Conservation (phyloP, 2,888 invertebrate genomes). For the Phalangium opilio region DNA sequence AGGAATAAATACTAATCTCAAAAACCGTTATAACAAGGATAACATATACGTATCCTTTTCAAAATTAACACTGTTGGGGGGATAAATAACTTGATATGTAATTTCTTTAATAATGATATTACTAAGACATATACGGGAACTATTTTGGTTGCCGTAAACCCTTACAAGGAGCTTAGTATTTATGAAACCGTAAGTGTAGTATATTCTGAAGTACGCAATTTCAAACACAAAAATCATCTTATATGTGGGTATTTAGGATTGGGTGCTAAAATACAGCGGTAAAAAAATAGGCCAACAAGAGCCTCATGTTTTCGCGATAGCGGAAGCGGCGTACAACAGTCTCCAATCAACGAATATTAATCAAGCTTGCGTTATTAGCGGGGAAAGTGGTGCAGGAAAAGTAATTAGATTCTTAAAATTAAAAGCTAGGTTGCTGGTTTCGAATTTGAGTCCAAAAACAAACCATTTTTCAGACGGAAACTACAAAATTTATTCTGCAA, state of each 20-base stretch:
- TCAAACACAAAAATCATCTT: too few species aligned
- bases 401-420: conserved; percentile 7
- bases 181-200: conserved; percentile 48
- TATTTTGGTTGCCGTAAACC: conserved; percentile 82
- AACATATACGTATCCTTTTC: conserved; percentile 57
- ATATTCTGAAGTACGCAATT: too few species aligned
- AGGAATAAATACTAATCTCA: conserved; percentile 74
- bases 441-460: too few species aligned
- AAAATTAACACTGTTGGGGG: conserved; percentile 15
- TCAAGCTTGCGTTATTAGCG: conserved; percentile 79
- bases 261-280: conserved; percentile 64
- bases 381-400: conserved; percentile 84
- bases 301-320: conserved; percentile 79
- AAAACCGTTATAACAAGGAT: conserved; percentile 62
- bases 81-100: background rate
- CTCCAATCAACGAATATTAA: conserved; percentile 39
- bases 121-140: conserved; percentile 76
- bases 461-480: conserved; percentile 48
- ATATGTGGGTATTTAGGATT: conserved; percentile 55
- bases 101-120: too few species aligned
- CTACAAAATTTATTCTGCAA: conserved; percentile 77
- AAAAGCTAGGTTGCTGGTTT: too few species aligned
- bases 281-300: conserved; percentile 63
- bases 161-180: conserved; percentile 77
- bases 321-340: conserved; percentile 71